Percentiles rank a stretch among this genome's conserved stretches.
These are phyloP conservation scores for Lomographa bimaculata DNA, from an alignment of 2,888 invertebrate species.

Conservation along the genomic window DNA sequence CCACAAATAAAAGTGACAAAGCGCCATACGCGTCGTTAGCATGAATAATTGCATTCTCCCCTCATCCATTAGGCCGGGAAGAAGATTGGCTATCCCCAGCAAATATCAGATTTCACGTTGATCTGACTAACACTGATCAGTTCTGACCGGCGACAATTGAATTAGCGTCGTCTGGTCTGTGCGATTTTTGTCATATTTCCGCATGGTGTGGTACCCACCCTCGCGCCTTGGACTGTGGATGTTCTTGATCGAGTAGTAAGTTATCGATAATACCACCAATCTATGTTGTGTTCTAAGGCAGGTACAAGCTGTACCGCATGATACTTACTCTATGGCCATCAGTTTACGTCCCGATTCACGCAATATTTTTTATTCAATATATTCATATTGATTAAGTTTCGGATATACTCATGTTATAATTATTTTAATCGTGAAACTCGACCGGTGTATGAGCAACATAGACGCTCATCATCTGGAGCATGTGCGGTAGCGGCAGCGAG, in stretches of 20 bases:
- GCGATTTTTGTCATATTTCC: slow-evolving; percentile 76
- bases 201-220: slow-evolving; percentile 48
- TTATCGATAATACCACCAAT: slow-evolving; percentile 1
- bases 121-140: slow-evolving; percentile 76
- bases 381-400: too few species aligned
- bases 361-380: too few species aligned
- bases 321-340: too few species aligned
- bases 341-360: too few species aligned
- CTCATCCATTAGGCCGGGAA: slow-evolving; percentile 69
- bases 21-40: slow-evolving; percentile 46
- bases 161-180: slow-evolving; percentile 75
- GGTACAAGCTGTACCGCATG: too few species aligned
- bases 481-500: too few species aligned
- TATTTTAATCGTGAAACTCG: too few species aligned
- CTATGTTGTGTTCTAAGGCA: too few species aligned
- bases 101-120: slow-evolving; percentile 81
- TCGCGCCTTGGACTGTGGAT: slow-evolving; percentile 16
- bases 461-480: too few species aligned
- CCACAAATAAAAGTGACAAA: slow-evolving; percentile 15
- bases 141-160: slow-evolving; percentile 76
- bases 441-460: too few species aligned
- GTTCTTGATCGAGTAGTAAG: not conserved
- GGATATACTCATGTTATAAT: too few species aligned
- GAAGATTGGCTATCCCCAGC: slow-evolving; percentile 73
- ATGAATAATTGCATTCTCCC: slow-evolving; percentile 63